phyloP scores from a whole-genome alignment of 2,113 vertebrate species.

The Acanthochromis polyacanthus region DNA sequence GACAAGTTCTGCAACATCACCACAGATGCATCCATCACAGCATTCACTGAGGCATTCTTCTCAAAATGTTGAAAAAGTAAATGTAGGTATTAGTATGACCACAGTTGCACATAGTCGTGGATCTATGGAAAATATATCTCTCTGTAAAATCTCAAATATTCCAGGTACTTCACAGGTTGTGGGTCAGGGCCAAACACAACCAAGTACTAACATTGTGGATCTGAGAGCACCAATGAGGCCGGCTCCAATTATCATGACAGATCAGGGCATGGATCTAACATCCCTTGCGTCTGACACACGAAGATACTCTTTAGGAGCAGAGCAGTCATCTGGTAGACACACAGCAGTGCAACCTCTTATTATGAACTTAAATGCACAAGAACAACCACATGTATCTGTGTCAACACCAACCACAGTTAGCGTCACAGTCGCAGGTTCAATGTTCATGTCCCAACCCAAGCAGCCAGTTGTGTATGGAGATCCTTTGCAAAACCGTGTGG shows the following conservation, averaged over 20 bases:
- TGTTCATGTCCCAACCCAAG: constrained; percentile 92
- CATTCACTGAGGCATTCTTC: constrained; percentile 75
- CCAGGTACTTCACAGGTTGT: constrained; percentile 88
- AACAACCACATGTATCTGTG: constrained; percentile 90
- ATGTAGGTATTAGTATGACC: constrained; percentile 74
- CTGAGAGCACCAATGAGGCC: constrained; percentile 91
- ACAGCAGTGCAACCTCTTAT: constrained; percentile 94
- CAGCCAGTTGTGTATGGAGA: constrained; percentile 94
- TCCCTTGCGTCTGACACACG: constrained; percentile 93
- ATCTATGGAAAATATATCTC: constrained; percentile 91
- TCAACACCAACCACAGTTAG: constrained; percentile 90
- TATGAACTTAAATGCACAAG: constrained; percentile 97
- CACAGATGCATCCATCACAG: constrained; percentile 80
- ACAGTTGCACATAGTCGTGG: constrained; percentile 87
- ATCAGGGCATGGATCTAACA: constrained; percentile 98
- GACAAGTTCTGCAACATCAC: constrained; percentile 80
- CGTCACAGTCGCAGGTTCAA: constrained; percentile 91
- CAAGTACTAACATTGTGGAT: constrained; percentile 89
- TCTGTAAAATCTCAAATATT: constrained; percentile 92
- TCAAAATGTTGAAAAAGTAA: constrained; percentile 83
- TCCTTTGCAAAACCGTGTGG: constrained; percentile 94
- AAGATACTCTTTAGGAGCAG: constrained; percentile 91
- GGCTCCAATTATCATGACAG: constrained; percentile 96
- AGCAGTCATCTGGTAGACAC: constrained; percentile 88
- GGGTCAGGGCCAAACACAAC: constrained; percentile 87